Evolutionary conservation across 2,113 vertebrate species (phyloP), one percentile per base, ranked within the genome.

Genomic region (Grammomys dolichurus): DNA sequence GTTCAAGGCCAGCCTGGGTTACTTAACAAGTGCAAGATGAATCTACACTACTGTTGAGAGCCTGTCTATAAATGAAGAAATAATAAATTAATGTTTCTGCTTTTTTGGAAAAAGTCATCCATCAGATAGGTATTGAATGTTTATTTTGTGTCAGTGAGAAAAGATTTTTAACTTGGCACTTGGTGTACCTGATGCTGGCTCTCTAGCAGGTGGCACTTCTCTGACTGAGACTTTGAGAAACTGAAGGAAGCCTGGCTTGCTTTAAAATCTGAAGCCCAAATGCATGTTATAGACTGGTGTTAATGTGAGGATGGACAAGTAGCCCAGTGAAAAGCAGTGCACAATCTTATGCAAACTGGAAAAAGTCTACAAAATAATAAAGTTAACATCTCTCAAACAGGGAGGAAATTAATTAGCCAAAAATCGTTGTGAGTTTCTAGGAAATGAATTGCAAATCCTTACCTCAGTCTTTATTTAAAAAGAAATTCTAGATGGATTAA

Each of bases 401-500:
- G n/a, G 26, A 93, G 87, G 87, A 58, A 80, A 82, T 91, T 19
- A 80, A 93, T 82, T 93, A 92, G 33, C 54, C 31, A 82, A 36
- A 81, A 93, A 92, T 81, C 70, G 26, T 60, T 46, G 6, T 77
- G 4, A 1, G 67, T 43, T 90, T 95, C 17, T 16, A 63, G 54
- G 77, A 92, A 92, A 94, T 72, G 87, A n/a, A 91, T 60, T 75
- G 73, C 51, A 91, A 63, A 56, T 82, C 13, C 46, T 85, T 81
- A 73, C 75, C 14, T 80, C 48, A 85, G 12, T 46, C 3, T 94
- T 86, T 89, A 93, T 93, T 92, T 7, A 17, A 96, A 88, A 86
- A 90, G 70, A 93, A 96, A 88, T 94, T 88, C 60, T 91, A 58
- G 43, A 28, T 95, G 22, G 19, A 88, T 88, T 94, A 28, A 67